A percentile compares a stretch with the other conserved stretches of the same genome.
Conservation (phyloP, 2,113 vertebrate genomes). For the Alosa alosa region DNA sequence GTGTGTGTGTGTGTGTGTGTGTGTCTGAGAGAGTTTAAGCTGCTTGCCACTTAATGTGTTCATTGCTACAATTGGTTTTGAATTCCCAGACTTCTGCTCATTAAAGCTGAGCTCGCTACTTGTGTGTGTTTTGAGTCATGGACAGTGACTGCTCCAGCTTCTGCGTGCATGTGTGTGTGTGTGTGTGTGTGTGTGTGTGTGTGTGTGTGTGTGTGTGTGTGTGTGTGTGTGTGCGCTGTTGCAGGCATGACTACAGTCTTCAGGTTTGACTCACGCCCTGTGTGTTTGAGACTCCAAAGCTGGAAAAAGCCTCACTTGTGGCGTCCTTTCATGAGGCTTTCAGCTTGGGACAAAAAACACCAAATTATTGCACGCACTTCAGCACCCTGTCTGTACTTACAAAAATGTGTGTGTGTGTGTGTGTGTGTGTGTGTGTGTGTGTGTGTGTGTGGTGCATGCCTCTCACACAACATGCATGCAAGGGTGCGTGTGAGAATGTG, state of each 20-base stretch:
- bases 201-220: conserved; percentile 16
- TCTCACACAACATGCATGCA: neutral
- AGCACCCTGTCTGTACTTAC: neutral
- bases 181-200: neutral
- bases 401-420: too few relatives aligned
- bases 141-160: neutral
- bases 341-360: neutral
- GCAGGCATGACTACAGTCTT: conserved; percentile 31
- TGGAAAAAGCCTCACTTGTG: conserved; percentile 7
- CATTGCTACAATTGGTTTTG: neutral
- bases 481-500: neutral
- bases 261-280: conserved; percentile 7
- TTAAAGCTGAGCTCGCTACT: neutral
- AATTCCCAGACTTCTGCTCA: neutral
- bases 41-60: neutral
- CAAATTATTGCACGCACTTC: neutral
- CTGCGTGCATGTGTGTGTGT: neutral
- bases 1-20: conserved; percentile 29
- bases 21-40: neutral
- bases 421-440: too few relatives aligned
- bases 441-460: neutral
- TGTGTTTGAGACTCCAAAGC: neutral
- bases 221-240: conserved; percentile 19
- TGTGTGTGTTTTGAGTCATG: neutral
- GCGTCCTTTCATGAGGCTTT: neutral